Percentiles rank a stretch among this genome's conserved stretches.
Conservation (phyloP, 2,113 vertebrate species). For the Dipodomys ordii region DNA sequence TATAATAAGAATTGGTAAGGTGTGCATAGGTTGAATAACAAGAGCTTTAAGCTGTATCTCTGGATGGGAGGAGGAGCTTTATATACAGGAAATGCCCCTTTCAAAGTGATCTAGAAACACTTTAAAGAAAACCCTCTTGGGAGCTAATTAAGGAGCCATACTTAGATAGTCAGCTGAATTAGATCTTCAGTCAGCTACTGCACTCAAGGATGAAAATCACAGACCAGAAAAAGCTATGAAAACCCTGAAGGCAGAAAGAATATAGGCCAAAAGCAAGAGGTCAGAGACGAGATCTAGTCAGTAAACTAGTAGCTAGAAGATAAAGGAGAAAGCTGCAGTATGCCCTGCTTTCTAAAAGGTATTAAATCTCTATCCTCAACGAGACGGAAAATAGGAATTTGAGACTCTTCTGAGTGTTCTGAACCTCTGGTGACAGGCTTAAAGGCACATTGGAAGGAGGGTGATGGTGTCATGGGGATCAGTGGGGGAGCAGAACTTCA, state of each 20-base stretch:
- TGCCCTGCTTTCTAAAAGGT: not conserved
- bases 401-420: not conserved
- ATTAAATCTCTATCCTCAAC: not conserved
- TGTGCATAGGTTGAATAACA: not conserved
- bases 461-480: not conserved
- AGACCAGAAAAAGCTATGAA: conserved; percentile 17
- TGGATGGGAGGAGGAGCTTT: conserved; percentile 59
- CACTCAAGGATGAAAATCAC: conserved; percentile 39
- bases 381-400: not conserved
- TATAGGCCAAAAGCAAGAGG: conserved; percentile 1
- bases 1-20: conserved; percentile 29
- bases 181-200: conserved; percentile 55
- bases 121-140: conserved; percentile 73
- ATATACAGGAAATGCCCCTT: conserved; percentile 53
- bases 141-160: conserved; percentile 78
- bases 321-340: not conserved
- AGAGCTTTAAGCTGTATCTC: conserved; percentile 45
- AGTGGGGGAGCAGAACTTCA: not conserved
- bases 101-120: conserved; percentile 70
- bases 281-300: not conserved
- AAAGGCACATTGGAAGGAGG: not conserved
- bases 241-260: not conserved
- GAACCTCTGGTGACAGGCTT: not conserved
- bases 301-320: not conserved
- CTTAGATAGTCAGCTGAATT: conserved; percentile 70